These are phyloP conservation scores for Deroplatys truncata DNA, from an alignment of 2,888 invertebrate genomes.

Conservation along the genomic window DNA sequence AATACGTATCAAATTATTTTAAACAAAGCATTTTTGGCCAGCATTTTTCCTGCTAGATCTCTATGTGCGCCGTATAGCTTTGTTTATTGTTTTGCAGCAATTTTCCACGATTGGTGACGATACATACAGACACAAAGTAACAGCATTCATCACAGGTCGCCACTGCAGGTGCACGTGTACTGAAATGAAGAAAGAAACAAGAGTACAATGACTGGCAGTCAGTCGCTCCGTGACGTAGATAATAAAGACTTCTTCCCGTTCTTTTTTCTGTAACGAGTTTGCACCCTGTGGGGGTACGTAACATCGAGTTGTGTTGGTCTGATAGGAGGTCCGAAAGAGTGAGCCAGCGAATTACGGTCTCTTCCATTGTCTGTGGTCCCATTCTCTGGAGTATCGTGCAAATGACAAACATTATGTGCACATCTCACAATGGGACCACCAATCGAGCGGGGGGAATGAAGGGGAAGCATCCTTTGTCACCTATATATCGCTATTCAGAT, in stretches of 20 bases:
- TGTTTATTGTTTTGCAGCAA: too few species aligned
- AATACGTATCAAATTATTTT: too few species aligned
- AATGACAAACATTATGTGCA: conserved; percentile 12
- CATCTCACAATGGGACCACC: neutral
- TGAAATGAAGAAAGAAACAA: neutral
- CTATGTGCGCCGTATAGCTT: too few species aligned
- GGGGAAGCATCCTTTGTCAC: neutral
- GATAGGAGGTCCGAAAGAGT: neutral
- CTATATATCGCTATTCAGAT: neutral
- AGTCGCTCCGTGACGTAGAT: neutral
- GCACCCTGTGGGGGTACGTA: neutral
- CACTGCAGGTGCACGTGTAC: neutral
- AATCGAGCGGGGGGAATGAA: neutral
- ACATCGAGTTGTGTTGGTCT: neutral
- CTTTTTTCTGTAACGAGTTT: neutral
- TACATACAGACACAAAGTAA: neutral
- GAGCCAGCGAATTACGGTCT: neutral
- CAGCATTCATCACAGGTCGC: neutral
- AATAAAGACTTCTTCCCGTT: neutral
- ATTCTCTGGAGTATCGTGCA: neutral
- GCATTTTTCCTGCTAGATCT: too few species aligned
- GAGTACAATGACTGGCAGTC: neutral
- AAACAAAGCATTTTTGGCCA: too few species aligned
- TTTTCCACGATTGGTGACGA: neutral
- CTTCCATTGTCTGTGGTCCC: neutral